phyloP scores from a whole-genome alignment of 2,888 invertebrate species.

The Eilema griseolum region DNA sequence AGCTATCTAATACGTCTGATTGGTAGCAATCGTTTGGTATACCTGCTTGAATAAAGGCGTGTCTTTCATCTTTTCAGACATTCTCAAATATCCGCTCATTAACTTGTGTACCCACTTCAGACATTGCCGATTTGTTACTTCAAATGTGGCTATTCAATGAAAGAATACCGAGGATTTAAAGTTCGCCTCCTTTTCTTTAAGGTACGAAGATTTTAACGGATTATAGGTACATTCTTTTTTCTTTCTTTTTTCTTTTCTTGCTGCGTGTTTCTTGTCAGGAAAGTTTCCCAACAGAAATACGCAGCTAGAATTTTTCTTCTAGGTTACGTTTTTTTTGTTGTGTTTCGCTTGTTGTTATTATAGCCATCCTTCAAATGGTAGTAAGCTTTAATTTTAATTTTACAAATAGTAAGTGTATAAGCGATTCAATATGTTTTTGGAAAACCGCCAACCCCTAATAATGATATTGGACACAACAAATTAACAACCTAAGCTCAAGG shows the following conservation, averaged over 20 bases:
- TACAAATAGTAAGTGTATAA: no score
- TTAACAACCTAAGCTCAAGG: no score
- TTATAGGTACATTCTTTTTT: neutral
- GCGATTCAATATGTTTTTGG: no score
- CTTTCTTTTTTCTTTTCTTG: no score
- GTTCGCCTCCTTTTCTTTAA: constrained; percentile 6
- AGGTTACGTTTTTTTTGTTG: neutral
- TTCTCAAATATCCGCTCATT: constrained; percentile 83
- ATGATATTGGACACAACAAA: no score
- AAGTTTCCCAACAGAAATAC: neutral
- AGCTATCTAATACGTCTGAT: constrained; percentile 58
- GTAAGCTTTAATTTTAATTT: no score
- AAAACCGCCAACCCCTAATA: no score
- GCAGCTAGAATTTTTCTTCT: neutral
- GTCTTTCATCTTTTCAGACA: constrained; percentile 83
- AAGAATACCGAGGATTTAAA: constrained; percentile 9
- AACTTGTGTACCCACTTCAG: constrained; percentile 83
- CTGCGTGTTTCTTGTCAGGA: neutral
- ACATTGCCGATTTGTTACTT: constrained; percentile 82
- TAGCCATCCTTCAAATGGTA: neutral
- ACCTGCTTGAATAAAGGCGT: constrained; percentile 74
- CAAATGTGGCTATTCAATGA: constrained; percentile 75
- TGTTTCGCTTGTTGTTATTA: neutral
- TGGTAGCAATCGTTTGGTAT: constrained; percentile 61
- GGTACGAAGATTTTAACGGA: constrained; percentile 1